These are phyloP conservation scores for Xanthia togata DNA, from an alignment of 2,888 invertebrate species.

Conservation along the genomic window DNA sequence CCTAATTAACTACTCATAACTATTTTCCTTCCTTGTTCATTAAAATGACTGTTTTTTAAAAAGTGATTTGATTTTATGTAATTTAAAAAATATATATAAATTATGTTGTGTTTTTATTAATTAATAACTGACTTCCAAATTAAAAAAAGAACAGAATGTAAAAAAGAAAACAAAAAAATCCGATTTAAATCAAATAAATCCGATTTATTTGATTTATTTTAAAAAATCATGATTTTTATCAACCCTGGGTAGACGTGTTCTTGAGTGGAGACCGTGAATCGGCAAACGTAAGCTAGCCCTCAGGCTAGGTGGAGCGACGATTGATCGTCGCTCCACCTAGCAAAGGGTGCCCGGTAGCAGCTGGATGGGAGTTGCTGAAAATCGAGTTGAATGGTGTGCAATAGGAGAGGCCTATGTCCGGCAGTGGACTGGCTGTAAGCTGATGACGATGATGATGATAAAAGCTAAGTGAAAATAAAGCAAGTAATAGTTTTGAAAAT, in stretches of 20 bases:
- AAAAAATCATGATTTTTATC: too few species aligned
- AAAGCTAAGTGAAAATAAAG: not conserved
- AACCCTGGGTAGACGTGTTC: not conserved
- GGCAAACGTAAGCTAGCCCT: not conserved
- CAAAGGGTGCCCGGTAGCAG: not conserved
- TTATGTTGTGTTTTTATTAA: too few species aligned
- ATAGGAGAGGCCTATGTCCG: not conserved
- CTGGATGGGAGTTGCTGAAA: not conserved
- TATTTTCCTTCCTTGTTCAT: too few species aligned
- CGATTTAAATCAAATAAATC: too few species aligned
- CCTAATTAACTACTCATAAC: too few species aligned
- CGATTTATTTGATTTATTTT: too few species aligned
- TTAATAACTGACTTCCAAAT: too few species aligned
- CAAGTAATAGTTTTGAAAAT: not conserved
- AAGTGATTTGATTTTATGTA: too few species aligned
- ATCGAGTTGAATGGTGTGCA: not conserved
- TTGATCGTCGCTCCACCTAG: not conserved
- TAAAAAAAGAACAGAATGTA: too few species aligned
- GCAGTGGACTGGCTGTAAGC: not conserved
- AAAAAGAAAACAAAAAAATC: too few species aligned
- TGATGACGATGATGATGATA: not conserved
- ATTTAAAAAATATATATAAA: too few species aligned
- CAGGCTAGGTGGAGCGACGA: not conserved
- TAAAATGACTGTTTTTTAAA: too few species aligned
- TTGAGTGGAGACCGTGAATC: not conserved